Base-by-base conservation (phyloP, 1,140 invertebrate species). In the Drosophila leontia region DNA sequence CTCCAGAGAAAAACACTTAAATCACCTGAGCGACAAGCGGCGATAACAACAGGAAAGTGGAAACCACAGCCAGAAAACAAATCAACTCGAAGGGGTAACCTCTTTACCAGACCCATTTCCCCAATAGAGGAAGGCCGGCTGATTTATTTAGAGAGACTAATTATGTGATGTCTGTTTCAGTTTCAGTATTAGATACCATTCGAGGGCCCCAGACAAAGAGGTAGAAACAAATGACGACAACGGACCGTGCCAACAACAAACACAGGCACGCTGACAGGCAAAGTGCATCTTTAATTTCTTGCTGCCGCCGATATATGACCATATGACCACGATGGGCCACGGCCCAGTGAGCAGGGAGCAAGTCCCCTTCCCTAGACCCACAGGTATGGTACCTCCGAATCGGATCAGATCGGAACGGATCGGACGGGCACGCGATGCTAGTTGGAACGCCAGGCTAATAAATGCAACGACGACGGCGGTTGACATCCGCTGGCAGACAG, bases 71-170 rank as follows among this genome's bases (percentile, higher is more conserved):
- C 45, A 45, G 44, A 68, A 86, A 78, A 82, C 80, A 83, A 87
- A 88, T 88, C 77, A 88, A 88, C 59, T 61, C 35, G 0, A 6
- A 26, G 48, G 35, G 51, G 29, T 0, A 58, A 56, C 37, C 61
- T 63, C 58, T 55, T 32, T 19, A 32, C 34, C 51, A 15, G 50
- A 26, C 47, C 60, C 9, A 76, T 68, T 68, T 58, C 29, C 44
- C 71, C 65, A 67, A 80, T 80, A 56, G 74, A 56, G 74, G 64
- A 76, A 69, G 68, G 58, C 78, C 62, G 70, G 48, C 50, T 90
- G 85, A 88, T 88, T 88, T 88, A 88, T 88, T 88, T 82, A 56
- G 67, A 88, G 81, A 85, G 67, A 85, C 85, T 90, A 88, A 88
- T 88, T 88, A 88, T 86, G 75, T 77, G 76, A 84, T 82, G 72